A percentile compares a stretch with the other conserved stretches of the same genome.
Evolutionary conservation across 2,797 vertebrate species (phyloP).

Genomic region (Nasua narica): DNA sequence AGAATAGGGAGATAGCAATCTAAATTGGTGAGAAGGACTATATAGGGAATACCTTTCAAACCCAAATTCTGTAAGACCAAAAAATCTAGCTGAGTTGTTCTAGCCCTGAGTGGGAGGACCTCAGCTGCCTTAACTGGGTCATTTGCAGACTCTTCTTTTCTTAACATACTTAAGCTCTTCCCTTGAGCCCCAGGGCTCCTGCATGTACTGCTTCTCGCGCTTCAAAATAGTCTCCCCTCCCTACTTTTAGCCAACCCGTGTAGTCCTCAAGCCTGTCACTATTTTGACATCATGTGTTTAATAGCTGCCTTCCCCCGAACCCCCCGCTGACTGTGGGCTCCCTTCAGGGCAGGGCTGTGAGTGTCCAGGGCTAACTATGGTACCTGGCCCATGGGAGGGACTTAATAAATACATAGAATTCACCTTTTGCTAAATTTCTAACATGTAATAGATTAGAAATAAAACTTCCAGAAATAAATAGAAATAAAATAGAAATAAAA

Average conservation of each 20-base stretch:
- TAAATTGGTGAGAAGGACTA: not conserved
- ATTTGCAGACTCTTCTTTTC: not conserved
- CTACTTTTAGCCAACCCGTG: not conserved
- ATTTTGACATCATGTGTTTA: not conserved
- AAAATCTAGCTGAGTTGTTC: not conserved
- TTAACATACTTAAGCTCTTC: not conserved
- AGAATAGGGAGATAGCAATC: not conserved
- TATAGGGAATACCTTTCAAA: not conserved
- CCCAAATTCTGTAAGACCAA: too few relatives aligned
- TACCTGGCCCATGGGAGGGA: not conserved
- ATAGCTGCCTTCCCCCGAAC: not conserved
- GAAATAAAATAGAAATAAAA: too few relatives aligned
- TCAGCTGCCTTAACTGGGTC: not conserved
- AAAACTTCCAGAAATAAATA: too few relatives aligned
- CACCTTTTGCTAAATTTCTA: not conserved
- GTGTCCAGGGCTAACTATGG: not conserved
- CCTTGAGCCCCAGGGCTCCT: not conserved
- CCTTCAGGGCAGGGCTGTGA: not conserved
- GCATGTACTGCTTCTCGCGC: not conserved
- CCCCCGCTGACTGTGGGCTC: not conserved
- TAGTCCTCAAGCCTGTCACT: not conserved
- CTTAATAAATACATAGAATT: not conserved
- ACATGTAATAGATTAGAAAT: not conserved
- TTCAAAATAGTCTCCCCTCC: not conserved
- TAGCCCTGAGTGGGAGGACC: too few relatives aligned